Base-by-base conservation (phyloP, 2,797 vertebrate species). In the Synaphobranchus kaupii region DNA sequence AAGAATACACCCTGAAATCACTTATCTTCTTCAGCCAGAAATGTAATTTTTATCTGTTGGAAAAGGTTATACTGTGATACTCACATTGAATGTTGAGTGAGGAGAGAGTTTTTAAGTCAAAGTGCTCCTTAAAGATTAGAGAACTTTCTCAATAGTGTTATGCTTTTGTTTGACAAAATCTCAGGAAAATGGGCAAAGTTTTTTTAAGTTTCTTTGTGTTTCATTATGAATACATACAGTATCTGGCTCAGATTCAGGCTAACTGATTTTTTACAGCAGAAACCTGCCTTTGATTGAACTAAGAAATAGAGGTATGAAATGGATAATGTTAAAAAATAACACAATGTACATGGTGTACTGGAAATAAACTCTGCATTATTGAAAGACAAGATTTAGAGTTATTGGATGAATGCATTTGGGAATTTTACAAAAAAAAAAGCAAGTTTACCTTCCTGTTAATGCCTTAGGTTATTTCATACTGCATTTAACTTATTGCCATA, bases 21-120 rank as follows among this genome's bases (percentile, higher is more conserved):
- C 12, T 73, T 73, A 73, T 73, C 68, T 73, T 73, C 31, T 68
- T 68, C 17, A 31, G 68, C 28, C 68, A 73, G 68, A 73, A 73
- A 73, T 73, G 10, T 15, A 2, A 73, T 39, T 73, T 73, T 34
- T 73, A 1, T 34, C 31, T 66, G 60, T 25, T n/a, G 25, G 3
- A 15, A 68, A 68, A 31, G 28, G 28, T 28, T 10, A 73, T 15
- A 3, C 10, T 73, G 31, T 73, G 1, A 25, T 73, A 39, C 66
- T 68, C 66, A 28, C 68, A 15, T 31, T 31, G 28, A 15, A 28
- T 73, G 68, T 34, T 73, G n/a, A 73, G 31, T 34, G 25, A 66
- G 60, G 60, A 66, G 25, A 34, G n/a, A 31, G 12, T 31, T 71
- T 71, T 71, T 1, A 71, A 34, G 12, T 15, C n/a, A 71, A 71